Conservation (phyloP, 2,113 vertebrate genomes). For the Apteryx owenii region DNA sequence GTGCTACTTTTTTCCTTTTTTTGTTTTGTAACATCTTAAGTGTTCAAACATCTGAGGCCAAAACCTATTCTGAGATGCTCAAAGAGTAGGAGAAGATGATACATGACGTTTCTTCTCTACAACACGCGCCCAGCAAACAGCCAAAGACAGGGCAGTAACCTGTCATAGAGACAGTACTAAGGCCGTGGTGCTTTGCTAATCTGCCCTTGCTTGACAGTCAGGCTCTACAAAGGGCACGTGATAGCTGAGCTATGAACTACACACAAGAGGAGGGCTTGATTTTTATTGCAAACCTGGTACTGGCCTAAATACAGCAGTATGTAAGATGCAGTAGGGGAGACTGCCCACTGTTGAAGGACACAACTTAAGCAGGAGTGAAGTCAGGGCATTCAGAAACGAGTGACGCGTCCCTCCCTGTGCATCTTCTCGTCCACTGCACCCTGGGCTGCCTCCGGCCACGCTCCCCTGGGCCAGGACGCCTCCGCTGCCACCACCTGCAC, state of each 20-base stretch:
- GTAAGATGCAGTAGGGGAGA: neutral
- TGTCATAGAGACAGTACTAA: neutral
- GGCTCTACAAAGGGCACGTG: neutral
- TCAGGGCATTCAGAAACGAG: neutral
- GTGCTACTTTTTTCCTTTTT: neutral
- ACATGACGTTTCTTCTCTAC: neutral
- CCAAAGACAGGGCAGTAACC: neutral
- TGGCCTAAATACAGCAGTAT: neutral
- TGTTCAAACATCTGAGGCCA: neutral
- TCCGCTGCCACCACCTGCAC: neutral
- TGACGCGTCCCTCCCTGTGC: neutral
- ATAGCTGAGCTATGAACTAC: neutral
- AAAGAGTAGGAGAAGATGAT: neutral
- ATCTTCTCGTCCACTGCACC: neutral
- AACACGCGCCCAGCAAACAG: neutral
- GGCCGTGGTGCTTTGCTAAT: neutral
- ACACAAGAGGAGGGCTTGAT: neutral
- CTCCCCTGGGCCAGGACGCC: neutral
- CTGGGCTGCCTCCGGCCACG: fast-evolving
- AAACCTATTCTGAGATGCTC: neutral
- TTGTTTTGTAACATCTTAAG: neutral
- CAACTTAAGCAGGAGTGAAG: neutral
- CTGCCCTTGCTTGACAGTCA: neutral
- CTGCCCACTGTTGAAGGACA: neutral
- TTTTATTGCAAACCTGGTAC: neutral